Evolutionary conservation across 2,113 vertebrate species (phyloP), one percentile per base, ranked within the genome.

Genomic region (Amphiprion percula): DNA sequence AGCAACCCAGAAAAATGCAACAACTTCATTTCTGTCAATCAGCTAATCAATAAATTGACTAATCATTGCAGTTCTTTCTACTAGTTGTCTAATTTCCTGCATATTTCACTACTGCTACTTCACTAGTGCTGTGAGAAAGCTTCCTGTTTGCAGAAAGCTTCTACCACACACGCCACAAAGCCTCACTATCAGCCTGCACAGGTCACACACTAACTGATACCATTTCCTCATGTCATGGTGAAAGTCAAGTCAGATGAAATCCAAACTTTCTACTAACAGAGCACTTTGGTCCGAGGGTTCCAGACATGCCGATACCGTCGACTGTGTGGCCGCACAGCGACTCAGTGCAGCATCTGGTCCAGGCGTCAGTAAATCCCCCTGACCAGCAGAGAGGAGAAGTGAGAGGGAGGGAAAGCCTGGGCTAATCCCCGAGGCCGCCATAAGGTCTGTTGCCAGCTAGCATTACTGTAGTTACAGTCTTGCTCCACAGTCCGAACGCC

Each of bases 341-440:
- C 39, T 80, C 19, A 2, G 24, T 10, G 54, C 68, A 68, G 73
- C 73, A 68, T 76, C 77, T 66, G 60, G 54, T 68, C 68, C n/a
- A 56, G 73, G 60, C 23, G 19, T 60, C 55, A 41, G 60, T 54
- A 79, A 87, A 86, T 80, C 85, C 78, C 23, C 60, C 2, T 9
- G 49, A 73, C 6, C 60, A 59, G 68, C 79, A 77, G 49, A 77
- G 50, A 90, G 74, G 72, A 82, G 71, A 77, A 77, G 65, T 83
- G 79, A 90, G 58, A 88, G 69, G 65, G 44, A 88, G 61, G 69
- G 74, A 83, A 74, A 76, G 71, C 75, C 84, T 74, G 59, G 39
- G 55, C 71, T 90, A 87, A 91, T 90, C 88, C 87, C 62, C 10
- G 1, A 61, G 62, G 79, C 28, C 77, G 80, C 83, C 86, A 85